phyloP scores from a whole-genome alignment of 1,140 invertebrate genomes.

The Cyrtorhinus lividipennis region DNA sequence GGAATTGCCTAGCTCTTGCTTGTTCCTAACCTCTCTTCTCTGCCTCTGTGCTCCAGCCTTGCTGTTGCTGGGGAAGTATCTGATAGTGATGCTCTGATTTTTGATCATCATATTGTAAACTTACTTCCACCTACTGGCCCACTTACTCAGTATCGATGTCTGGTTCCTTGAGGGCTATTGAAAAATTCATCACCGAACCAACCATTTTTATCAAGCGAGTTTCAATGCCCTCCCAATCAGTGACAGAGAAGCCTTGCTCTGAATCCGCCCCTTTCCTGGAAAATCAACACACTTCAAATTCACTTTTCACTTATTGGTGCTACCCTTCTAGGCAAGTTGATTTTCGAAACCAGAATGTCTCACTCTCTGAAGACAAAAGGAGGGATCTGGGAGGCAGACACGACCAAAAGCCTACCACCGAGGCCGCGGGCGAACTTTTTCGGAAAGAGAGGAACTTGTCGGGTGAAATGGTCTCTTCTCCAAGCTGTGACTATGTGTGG shows the following conservation, averaged over 20 bases:
- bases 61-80: too few relatives aligned
- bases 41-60: too few relatives aligned
- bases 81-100: too few relatives aligned
- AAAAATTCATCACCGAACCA: constrained; percentile 46
- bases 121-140: too few relatives aligned
- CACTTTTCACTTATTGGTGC: too few relatives aligned
- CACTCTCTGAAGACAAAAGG: constrained; percentile 50
- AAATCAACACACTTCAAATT: too few relatives aligned
- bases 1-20: too few relatives aligned
- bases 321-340: too few relatives aligned
- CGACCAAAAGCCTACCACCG: constrained; percentile 49
- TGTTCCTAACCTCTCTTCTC: too few relatives aligned
- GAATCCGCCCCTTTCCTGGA: too few relatives aligned
- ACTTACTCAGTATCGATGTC: too few relatives aligned
- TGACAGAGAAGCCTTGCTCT: constrained; percentile 31
- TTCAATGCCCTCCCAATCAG: constrained; percentile 52
- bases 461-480: constrained; percentile 42
- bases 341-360: background rate
- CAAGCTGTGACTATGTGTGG: constrained; percentile 48
- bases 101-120: too few relatives aligned
- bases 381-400: constrained; percentile 47
- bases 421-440: constrained; percentile 47
- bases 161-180: constrained; percentile 45
- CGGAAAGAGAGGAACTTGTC: constrained; percentile 47
- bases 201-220: constrained; percentile 43